Evolutionary conservation across 2,113 vertebrate genomes (phyloP).

Genomic region (Chloroceryle aenea): DNA sequence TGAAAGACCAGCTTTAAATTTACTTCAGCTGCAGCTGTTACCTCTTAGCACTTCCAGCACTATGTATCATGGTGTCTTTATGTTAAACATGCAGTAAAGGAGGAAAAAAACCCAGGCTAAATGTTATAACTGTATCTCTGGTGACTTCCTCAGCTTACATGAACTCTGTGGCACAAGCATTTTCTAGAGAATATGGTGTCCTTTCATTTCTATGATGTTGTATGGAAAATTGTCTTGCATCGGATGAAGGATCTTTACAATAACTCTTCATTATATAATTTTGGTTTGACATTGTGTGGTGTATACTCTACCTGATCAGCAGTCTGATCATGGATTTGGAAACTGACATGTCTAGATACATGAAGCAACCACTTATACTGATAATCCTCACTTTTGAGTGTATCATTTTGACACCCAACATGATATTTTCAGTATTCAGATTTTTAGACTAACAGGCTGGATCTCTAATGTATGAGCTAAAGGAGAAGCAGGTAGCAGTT

Average conservation of each 20-base stretch:
- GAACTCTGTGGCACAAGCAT: neutral
- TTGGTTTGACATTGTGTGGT: neutral
- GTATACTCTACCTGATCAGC: neutral
- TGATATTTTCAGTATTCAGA: neutral
- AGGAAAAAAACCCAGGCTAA: neutral
- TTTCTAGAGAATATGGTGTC: neutral
- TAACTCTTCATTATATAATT: neutral
- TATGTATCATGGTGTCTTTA: neutral
- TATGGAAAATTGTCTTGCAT: neutral
- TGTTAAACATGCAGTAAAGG: neutral
- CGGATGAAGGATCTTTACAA: neutral
- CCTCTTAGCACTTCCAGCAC: neutral
- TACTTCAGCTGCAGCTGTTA: neutral
- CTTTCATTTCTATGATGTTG: neutral
- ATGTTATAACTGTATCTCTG: neutral
- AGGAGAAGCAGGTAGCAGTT: neutral
- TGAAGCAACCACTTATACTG: neutral
- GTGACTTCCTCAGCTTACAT: neutral
- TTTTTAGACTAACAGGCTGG: neutral
- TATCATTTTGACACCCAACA: accelerated
- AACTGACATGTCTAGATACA: neutral
- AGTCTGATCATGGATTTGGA: neutral
- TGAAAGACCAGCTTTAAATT: neutral
- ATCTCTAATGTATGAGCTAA: neutral
- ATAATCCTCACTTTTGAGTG: neutral